These are phyloP conservation scores for Apis florea DNA, from an alignment of 1,140 invertebrate genomes.

Conservation along the genomic window DNA sequence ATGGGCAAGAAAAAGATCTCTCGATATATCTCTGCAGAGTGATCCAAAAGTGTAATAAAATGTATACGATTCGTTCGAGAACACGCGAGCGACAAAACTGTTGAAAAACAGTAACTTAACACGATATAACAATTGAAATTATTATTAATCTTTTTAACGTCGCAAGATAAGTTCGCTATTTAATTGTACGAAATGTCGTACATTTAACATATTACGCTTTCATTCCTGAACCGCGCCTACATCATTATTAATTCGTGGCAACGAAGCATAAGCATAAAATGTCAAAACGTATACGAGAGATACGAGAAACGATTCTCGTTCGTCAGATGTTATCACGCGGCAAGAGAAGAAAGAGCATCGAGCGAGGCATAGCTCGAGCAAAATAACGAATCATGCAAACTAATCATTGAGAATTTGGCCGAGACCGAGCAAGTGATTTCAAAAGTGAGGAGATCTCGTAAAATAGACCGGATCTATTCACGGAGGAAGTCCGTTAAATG, in stretches of 20 bases:
- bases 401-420: not conserved
- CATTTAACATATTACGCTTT: not conserved
- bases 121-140: no score
- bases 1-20: not conserved
- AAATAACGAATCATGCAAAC: not conserved
- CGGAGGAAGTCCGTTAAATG: conserved; percentile 14
- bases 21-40: not conserved
- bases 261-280: not conserved
- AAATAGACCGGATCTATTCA: not conserved
- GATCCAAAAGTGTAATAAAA: not conserved
- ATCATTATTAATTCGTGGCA: not conserved
- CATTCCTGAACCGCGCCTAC: conserved; percentile 11
- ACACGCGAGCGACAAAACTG: no score
- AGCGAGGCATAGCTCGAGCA: not conserved
- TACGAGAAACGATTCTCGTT: not conserved
- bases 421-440: not conserved
- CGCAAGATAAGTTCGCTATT: not conserved
- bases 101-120: no score
- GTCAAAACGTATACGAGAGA: not conserved
- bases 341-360: not conserved
- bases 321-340: not conserved
- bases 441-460: not conserved
- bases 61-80: no score
- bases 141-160: no score
- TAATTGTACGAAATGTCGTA: not conserved